These are phyloP conservation scores for Penaeus vannamei DNA, from an alignment of 1,140 invertebrate species.

Conservation along the genomic window DNA sequence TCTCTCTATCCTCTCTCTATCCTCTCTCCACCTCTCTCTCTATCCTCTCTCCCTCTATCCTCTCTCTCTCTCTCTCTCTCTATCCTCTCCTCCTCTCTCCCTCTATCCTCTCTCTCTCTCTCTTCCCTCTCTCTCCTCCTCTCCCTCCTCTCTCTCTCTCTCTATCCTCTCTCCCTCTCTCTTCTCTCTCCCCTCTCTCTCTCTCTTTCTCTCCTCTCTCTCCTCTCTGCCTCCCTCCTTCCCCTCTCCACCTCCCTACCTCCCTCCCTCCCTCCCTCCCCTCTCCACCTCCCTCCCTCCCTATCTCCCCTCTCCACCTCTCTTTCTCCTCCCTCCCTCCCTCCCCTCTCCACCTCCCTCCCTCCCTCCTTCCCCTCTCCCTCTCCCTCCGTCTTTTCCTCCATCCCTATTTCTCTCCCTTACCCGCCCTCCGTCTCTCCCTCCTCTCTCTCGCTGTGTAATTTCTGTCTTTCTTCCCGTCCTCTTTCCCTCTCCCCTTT, in stretches of 20 bases:
- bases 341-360: neutral
- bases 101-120: neutral
- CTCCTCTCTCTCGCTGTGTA: neutral
- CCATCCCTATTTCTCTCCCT: neutral
- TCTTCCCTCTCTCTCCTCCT: constrained; percentile 7
- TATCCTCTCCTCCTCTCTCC: neutral
- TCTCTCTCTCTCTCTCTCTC: neutral
- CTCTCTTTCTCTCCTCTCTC: neutral
- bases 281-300: neutral
- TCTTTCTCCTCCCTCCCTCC: neutral
- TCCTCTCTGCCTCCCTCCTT: constrained; percentile 36
- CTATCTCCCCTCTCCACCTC: neutral
- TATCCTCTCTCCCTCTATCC: neutral
- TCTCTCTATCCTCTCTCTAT: too few relatives aligned
- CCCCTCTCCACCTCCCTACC: constrained; percentile 31
- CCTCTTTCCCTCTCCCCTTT: constrained; percentile 23
- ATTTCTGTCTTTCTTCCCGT: constrained; percentile 22
- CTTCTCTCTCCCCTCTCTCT: neutral
- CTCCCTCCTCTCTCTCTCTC: neutral
- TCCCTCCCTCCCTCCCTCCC: neutral
- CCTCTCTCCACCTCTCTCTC: neutral
- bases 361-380: neutral
- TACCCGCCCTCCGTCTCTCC: neutral
- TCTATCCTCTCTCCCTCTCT: constrained; percentile 12
- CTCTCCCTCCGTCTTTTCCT: neutral